Base-by-base conservation (phyloP, 2,888 invertebrate genomes). In the Xiphydria camelus region DNA sequence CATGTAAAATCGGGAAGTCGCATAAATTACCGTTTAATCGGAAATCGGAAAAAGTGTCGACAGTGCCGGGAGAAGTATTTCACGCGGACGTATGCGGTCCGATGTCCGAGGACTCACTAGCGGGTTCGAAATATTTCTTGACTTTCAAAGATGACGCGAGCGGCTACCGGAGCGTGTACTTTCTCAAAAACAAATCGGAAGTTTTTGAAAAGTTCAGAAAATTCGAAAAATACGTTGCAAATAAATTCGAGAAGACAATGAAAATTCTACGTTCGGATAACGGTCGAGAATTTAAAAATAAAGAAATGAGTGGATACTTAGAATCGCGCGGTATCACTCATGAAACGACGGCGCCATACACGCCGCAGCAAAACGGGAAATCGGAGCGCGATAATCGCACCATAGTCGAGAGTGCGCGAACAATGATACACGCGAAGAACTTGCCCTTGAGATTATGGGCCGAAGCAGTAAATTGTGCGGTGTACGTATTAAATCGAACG, bases 341-440 rank as follows among this genome's bases (percentile, higher is more conserved):
- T 17, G 49, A 60, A 34, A 36, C 37, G 4, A 55, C 63, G 1
- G 53, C 61, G 3, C 51, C 67, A 2, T 51, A 63, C 32, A 62
- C 51, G 2, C 64, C 62, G 1, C 53, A 66, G 37, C 58, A 62
- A 31, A 70, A 66, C 49, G 69, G 64, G 1, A 42, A 49, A 19
- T 64, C 23, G 61, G n/a, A n/a, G n/a, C n/a, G n/a, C n/a, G n/a
- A n/a, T n/a, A n/a, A n/a, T n/a, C n/a, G n/a, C n/a, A n/a, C n/a
- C n/a, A n/a, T n/a, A n/a, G n/a, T n/a, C n/a, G n/a, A 66, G 20
- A 40, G 48, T 9, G 61, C 62, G 4, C 50, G 59, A 7, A 48
- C 61, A 1, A 60, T 67, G 59, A 17, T 68, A 4, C 22, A 42
- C 3, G 47, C 52, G 9, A 36, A 53, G 29, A 34, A 53, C 18